A percentile compares a stretch with the other conserved stretches of the same genome.
These are phyloP conservation scores for Riparia riparia DNA, from an alignment of 2,113 vertebrate genomes.

Conservation along the genomic window DNA sequence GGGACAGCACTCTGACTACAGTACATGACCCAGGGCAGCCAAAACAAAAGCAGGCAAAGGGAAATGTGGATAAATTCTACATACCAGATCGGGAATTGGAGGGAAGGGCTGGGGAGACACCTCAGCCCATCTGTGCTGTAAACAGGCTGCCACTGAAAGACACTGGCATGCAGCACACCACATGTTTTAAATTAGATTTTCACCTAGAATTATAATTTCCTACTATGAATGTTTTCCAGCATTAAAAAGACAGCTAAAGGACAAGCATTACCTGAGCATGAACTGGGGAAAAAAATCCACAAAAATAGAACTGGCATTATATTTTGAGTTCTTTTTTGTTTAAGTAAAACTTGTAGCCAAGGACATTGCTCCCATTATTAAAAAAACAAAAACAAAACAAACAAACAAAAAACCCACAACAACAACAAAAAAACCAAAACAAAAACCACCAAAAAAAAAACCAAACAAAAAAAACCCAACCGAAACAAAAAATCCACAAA, in stretches of 20 bases:
- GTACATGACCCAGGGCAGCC: background rate
- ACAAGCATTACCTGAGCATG: background rate
- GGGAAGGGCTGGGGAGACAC: background rate
- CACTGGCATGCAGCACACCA: background rate
- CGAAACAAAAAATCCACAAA: background rate
- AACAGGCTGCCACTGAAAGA: background rate
- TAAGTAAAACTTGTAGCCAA: background rate
- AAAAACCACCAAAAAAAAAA: too few species aligned
- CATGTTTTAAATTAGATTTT: rapidly evolving
- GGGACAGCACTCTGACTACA: background rate
- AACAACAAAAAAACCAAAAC: too few species aligned
- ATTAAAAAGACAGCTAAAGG: background rate
- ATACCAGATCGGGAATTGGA: background rate
- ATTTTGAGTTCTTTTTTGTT: background rate
- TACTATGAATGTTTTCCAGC: background rate
- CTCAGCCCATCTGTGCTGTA: background rate
- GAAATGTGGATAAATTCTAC: rapidly evolving
- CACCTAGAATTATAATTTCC: background rate
- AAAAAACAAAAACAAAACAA: background rate
- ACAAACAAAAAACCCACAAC: too few species aligned
- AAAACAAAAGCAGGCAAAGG: background rate
- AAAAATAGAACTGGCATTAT: background rate
- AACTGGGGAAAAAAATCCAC: background rate
- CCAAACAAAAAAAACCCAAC: background rate
- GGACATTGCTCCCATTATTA: background rate